These are phyloP conservation scores for Aquatica leii DNA, from an alignment of 2,888 invertebrate genomes.

Conservation along the genomic window DNA sequence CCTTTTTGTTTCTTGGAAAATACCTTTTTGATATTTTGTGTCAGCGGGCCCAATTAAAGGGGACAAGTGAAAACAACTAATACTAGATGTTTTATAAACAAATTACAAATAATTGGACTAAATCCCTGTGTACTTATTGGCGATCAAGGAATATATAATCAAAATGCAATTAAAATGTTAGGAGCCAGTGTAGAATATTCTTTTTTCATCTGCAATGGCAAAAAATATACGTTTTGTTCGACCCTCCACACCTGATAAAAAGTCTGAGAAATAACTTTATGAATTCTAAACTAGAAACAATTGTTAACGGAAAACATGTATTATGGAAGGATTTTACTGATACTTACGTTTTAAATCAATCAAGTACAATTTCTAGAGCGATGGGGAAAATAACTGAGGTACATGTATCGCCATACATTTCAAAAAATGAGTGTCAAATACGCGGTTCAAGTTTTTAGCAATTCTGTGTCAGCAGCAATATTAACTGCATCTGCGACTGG, in stretches of 20 bases:
- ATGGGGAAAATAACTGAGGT: no score
- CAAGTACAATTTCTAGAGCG: no score
- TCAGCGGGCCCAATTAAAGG: neutral
- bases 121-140: neutral
- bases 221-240: neutral
- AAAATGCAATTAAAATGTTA: neutral
- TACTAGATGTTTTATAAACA: neutral
- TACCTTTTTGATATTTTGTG: neutral
- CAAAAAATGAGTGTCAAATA: slow-evolving; percentile 1
- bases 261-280: slow-evolving; percentile 9
- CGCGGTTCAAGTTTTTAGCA: no score
- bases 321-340: neutral
- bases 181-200: neutral
- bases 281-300: neutral
- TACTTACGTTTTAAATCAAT: no score
- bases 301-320: neutral
- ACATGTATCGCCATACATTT: neutral
- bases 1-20: neutral
- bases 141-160: slow-evolving; percentile 1
- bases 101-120: neutral
- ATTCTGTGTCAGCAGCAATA: no score
- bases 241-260: slow-evolving; percentile 14
- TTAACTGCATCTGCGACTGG: neutral
- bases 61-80: no score
- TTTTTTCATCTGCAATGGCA: no score